phyloP scores from a whole-genome alignment of 2,888 invertebrate species.

The Oligia fasciuncula region DNA sequence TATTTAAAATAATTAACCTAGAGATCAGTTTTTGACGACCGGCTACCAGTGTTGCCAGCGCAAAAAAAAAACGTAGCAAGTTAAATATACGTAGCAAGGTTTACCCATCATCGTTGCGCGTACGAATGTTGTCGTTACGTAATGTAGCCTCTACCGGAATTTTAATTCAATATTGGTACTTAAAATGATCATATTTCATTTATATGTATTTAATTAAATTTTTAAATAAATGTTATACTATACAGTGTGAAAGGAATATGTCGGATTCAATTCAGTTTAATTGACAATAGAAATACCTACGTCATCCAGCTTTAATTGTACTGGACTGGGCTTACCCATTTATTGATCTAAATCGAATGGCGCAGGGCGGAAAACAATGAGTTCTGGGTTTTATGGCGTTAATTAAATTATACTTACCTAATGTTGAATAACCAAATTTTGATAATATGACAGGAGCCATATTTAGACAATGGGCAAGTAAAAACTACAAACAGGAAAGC shows the following conservation, averaged over 20 bases:
- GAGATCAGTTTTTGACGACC: too few species aligned
- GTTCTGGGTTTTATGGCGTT: not conserved
- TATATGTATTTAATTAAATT: too few species aligned
- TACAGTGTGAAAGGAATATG: not conserved
- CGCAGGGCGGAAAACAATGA: constrained; percentile 16
- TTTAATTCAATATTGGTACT: not conserved
- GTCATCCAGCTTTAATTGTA: not conserved
- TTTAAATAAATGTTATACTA: too few species aligned
- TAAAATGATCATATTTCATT: not conserved
- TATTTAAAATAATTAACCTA: too few species aligned
- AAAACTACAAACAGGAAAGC: too few species aligned
- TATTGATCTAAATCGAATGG: constrained; percentile 28
- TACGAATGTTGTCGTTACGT: not conserved
- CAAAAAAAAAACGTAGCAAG: too few species aligned
- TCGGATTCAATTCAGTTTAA: not conserved
- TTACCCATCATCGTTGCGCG: not conserved
- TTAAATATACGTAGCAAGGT: not conserved
- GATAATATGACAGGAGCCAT: not conserved
- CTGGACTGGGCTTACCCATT: not conserved
- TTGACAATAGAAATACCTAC: constrained; percentile 8
- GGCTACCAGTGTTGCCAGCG: too few species aligned
- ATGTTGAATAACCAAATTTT: not conserved
- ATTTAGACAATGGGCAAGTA: not conserved
- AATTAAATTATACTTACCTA: constrained; percentile 13
- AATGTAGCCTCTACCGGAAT: not conserved